phyloP scores from a whole-genome alignment of 2,113 vertebrate genomes.

The Xenopus borealis region DNA sequence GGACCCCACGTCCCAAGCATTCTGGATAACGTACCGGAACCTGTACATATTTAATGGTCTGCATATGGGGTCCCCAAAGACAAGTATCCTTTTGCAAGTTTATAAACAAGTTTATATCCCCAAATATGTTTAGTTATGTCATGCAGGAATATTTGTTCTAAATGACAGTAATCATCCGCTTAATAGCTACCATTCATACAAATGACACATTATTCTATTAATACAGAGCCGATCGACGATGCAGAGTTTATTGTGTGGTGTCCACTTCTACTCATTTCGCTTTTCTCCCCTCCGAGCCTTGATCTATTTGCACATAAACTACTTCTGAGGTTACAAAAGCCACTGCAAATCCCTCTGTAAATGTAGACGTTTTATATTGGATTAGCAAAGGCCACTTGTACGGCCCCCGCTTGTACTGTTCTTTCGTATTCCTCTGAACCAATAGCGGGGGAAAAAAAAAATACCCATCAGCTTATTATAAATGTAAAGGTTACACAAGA shows the following conservation, averaged over 20 bases:
- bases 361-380: slow-evolving; percentile 9
- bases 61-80: too few species aligned
- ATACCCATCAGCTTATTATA: slow-evolving; percentile 31
- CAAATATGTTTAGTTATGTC: too few species aligned
- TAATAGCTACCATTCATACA: too few species aligned
- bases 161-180: too few species aligned
- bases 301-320: slow-evolving; percentile 2
- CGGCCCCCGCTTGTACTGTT: slow-evolving; percentile 50
- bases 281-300: neutral
- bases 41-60: too few species aligned
- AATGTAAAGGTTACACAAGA: slow-evolving; percentile 38
- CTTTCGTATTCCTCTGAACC: slow-evolving; percentile 37
- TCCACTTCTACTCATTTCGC: neutral
- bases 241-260: slow-evolving; percentile 36
- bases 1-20: too few species aligned
- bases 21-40: too few species aligned
- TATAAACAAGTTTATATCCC: too few species aligned
- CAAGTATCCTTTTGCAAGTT: too few species aligned
- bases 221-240: slow-evolving; percentile 27
- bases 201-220: too few species aligned
- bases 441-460: slow-evolving; percentile 15
- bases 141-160: too few species aligned
- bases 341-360: slow-evolving; percentile 18
- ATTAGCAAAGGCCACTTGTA: slow-evolving; percentile 20
- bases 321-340: slow-evolving; percentile 8